Evolutionary conservation across 1,140 invertebrate genomes (phyloP), one percentile per base, ranked within the genome.

Genomic region (Papilio xuthus): DNA sequence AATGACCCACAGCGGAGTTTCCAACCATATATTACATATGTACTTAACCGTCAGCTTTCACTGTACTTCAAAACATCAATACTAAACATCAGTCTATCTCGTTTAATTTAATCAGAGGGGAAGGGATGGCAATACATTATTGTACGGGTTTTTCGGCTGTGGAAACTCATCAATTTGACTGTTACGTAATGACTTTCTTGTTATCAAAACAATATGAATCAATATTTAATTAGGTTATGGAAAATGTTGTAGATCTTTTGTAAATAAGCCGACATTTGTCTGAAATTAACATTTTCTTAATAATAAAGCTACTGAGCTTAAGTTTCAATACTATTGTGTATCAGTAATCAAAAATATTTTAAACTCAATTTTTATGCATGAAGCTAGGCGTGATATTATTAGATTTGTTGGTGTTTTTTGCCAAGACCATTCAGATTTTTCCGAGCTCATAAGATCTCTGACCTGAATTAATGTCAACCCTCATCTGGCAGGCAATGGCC

Each of bases 381-480:
- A 8, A 70, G 9, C 26, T 70, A 18, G n/a, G 15, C 23, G 12
- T 41, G 41, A 44, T 44, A 6, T 23, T 53, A 20, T 74, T 13
- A 28, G 47, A 23, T 74, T 63, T 76, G 42, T 76, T 37, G 37
- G 28, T 76, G 20, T 63, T 60, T 76, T 73, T 41, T 76, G 13
- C 8, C 26, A 28, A 28, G 72, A 60, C 26, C 47, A 56, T 75
- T 60, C 20, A 76, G 15, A 60, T 41, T 76, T 37, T 60, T 41
- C 73, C 26, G 32, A 42, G 13, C 50, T 63, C 74, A 76, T 63
- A 42, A 76, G 74, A 63, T 32, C 50, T 60, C 53, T 60, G 56
- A 76, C 74, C 74, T 76, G 32, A 76, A 56, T 76, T 63, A 76
- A 76, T 76, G 74, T 76, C 74, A 76, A 76, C 74, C 74, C 74